Percentiles rank a stretch among this genome's conserved stretches.
These are phyloP conservation scores for Dryoscopus gambensis DNA, from an alignment of 2,113 vertebrate genomes.

Conservation along the genomic window DNA sequence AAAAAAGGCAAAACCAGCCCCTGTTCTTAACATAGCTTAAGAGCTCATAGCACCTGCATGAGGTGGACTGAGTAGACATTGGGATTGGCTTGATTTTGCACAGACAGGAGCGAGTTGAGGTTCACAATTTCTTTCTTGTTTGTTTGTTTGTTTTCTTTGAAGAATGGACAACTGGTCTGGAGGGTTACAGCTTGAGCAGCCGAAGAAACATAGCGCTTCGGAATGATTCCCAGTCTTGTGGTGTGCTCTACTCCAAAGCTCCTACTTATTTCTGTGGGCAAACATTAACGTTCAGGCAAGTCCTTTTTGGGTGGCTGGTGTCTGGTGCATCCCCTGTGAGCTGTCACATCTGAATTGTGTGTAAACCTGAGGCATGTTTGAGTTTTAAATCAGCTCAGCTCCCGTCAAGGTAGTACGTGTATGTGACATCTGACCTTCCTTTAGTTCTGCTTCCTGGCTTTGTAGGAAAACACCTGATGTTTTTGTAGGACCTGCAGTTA, in stretches of 20 bases:
- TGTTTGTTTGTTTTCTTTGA: neutral
- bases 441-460: neutral
- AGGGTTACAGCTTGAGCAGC: constrained; percentile 95
- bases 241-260: constrained; percentile 89
- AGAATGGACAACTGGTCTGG: constrained; percentile 89
- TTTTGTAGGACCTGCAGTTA: neutral
- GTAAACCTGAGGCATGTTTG: neutral
- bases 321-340: neutral
- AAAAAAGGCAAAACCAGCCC: neutral
- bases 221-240: constrained; percentile 77
- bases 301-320: neutral
- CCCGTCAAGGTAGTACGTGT: neutral
- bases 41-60: neutral
- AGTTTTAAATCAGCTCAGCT: neutral
- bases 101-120: neutral
- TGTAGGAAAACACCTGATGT: neutral
- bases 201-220: constrained; percentile 91
- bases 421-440: neutral
- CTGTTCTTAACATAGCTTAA: neutral
- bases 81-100: neutral
- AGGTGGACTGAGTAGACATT: neutral
- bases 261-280: constrained; percentile 93
- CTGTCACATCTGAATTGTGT: neutral
- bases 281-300: constrained; percentile 92
- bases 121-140: neutral